Evolutionary conservation across 2,113 vertebrate genomes (phyloP).

Genomic region (Fregetta grallaria): DNA sequence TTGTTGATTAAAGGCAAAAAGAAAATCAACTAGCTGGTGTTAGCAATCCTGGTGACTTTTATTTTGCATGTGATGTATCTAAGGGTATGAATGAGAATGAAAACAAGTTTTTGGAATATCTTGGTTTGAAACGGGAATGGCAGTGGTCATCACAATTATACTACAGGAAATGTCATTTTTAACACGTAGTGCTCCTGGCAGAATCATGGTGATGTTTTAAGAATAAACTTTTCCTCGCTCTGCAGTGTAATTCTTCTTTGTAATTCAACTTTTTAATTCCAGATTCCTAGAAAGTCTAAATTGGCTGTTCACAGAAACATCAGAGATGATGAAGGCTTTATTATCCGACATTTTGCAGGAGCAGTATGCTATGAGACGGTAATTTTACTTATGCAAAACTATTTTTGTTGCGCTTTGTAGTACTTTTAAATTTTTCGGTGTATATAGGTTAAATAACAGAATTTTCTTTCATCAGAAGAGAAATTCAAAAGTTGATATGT

Average conservation of each 20-base stretch:
- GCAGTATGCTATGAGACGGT: constrained; percentile 99
- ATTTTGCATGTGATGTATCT: background rate
- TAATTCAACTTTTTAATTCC: constrained; percentile 40
- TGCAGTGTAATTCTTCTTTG: background rate
- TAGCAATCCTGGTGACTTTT: background rate
- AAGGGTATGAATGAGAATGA: background rate
- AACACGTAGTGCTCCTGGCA: background rate
- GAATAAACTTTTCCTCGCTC: background rate
- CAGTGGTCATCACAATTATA: background rate
- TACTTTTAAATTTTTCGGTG: background rate
- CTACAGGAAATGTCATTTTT: background rate
- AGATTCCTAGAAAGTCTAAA: constrained; percentile 98
- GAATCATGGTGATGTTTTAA: background rate
- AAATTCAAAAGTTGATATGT: background rate
- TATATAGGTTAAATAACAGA: background rate
- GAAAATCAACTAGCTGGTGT: background rate
- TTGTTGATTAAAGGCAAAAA: background rate
- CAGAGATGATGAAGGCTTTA: constrained; percentile 96
- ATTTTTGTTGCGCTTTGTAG: background rate
- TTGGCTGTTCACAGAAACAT: constrained; percentile 93
- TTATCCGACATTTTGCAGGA: constrained; percentile 95
- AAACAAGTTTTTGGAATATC: background rate
- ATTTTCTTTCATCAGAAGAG: background rate
- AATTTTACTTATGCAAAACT: background rate
- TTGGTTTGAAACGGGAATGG: background rate